Conservation (phyloP, 2,888 invertebrate species). For the Stegophylla sp. region DNA sequence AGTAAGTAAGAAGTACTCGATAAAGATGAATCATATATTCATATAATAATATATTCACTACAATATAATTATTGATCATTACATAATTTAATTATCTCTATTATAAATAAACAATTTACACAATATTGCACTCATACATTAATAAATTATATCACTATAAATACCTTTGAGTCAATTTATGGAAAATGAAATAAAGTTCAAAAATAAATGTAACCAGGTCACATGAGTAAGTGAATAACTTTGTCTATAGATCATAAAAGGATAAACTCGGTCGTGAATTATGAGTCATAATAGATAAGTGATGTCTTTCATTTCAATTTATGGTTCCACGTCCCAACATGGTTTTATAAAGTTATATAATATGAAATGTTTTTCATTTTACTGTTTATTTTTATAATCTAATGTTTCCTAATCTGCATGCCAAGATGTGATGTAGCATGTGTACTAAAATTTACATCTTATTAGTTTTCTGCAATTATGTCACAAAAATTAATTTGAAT, state of each 20-base stretch:
- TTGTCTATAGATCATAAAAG: neutral
- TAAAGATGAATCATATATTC: too few relatives aligned
- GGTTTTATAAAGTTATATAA: neutral
- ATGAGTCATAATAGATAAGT: neutral
- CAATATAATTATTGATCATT: too few relatives aligned
- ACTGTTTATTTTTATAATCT: slow-evolving; percentile 38
- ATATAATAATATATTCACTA: too few relatives aligned
- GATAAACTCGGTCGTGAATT: neutral
- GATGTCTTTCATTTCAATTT: slow-evolving; percentile 14
- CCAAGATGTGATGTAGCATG: too few relatives aligned
- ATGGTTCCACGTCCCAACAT: neutral
- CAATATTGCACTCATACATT: too few relatives aligned
- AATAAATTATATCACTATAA: too few relatives aligned
- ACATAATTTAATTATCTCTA: too few relatives aligned
- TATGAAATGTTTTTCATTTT: neutral
- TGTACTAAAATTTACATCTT: neutral
- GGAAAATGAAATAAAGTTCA: too few relatives aligned
- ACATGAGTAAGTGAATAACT: neutral
- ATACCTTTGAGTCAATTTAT: too few relatives aligned
- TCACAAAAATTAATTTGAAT: neutral
- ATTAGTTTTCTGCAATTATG: neutral
- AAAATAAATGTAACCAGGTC: too few relatives aligned
- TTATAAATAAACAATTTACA: too few relatives aligned
- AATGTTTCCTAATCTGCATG: neutral
- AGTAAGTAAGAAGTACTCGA: neutral